Percentiles rank a stretch among this genome's conserved stretches.
Evolutionary conservation across 2,797 vertebrate species (phyloP).

Genomic region (Danio albolineatus): DNA sequence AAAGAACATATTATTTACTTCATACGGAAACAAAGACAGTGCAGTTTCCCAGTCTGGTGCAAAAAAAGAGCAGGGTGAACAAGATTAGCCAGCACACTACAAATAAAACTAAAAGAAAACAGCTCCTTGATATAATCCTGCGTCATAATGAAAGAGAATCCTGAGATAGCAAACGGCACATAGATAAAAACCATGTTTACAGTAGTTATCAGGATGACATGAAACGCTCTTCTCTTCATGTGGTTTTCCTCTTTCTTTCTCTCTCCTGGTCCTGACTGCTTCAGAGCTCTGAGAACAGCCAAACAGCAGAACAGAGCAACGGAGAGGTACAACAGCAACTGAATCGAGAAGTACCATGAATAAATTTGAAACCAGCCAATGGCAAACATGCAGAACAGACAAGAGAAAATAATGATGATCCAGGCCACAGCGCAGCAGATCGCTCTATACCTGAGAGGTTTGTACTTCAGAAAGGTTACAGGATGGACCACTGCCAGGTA

Average conservation of each 20-base stretch:
- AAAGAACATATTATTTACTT: background rate
- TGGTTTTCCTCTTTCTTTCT: too few relatives aligned
- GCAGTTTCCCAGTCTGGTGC: background rate
- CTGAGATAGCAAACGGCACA: background rate
- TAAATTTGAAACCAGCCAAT: background rate
- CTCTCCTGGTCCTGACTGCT: too few relatives aligned
- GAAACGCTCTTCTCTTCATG: too few relatives aligned
- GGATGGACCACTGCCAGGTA: too few relatives aligned
- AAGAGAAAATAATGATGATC: background rate
- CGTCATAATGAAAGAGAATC: background rate
- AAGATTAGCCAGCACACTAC: constrained; percentile 2
- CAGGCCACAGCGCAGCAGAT: background rate
- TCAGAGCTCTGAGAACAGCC: too few relatives aligned
- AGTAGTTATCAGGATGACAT: too few relatives aligned
- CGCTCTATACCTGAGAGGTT: constrained; percentile 4
- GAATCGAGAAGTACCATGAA: background rate
- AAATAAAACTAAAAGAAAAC: background rate
- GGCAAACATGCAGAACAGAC: background rate
- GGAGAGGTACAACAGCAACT: background rate
- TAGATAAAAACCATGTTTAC: background rate
- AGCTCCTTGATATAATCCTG: background rate
- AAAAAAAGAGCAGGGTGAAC: background rate
- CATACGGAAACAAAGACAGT: too few relatives aligned
- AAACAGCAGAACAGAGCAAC: background rate
- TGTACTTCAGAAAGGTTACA: background rate